phyloP scores from a whole-genome alignment of 2,888 invertebrate species.

The Fragum sueziense region DNA sequence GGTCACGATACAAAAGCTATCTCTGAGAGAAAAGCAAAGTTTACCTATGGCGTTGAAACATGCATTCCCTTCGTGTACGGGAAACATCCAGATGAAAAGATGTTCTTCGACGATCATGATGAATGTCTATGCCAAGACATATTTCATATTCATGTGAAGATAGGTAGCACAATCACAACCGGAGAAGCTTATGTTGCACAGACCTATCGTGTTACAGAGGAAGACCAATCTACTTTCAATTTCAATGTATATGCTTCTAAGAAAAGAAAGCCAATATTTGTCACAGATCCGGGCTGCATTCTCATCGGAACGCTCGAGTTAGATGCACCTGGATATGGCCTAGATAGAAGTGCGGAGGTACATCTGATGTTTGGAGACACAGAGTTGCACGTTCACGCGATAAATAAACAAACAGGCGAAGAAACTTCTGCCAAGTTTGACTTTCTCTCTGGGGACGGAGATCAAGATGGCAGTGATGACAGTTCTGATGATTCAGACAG shows the following conservation, averaged over 20 bases:
- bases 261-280: constrained; percentile 44
- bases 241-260: constrained; percentile 52
- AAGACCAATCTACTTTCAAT: constrained; percentile 23
- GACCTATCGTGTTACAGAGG: constrained; percentile 31
- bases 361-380: constrained; percentile 63
- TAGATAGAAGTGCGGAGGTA: constrained; percentile 45
- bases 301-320: constrained; percentile 47
- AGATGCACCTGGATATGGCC: constrained; percentile 15
- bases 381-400: constrained; percentile 55
- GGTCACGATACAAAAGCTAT: constrained; percentile 59
- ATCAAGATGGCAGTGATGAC: constrained; percentile 45
- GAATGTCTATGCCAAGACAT: constrained; percentile 44
- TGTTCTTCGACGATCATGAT: constrained; percentile 27
- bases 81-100: constrained; percentile 46
- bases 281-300: constrained; percentile 45
- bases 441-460: constrained; percentile 50
- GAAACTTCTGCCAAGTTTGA: constrained; percentile 46
- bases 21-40: constrained; percentile 48
- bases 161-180: constrained; percentile 42
- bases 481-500: constrained; percentile 45
- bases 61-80: constrained; percentile 29
- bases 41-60: constrained; percentile 56
- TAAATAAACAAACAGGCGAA: constrained; percentile 34
- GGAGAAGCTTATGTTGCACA: constrained; percentile 42
- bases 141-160: constrained; percentile 54